Evolutionary conservation across 2,888 invertebrate genomes (phyloP).

Genomic region (Xestia xanthographa): DNA sequence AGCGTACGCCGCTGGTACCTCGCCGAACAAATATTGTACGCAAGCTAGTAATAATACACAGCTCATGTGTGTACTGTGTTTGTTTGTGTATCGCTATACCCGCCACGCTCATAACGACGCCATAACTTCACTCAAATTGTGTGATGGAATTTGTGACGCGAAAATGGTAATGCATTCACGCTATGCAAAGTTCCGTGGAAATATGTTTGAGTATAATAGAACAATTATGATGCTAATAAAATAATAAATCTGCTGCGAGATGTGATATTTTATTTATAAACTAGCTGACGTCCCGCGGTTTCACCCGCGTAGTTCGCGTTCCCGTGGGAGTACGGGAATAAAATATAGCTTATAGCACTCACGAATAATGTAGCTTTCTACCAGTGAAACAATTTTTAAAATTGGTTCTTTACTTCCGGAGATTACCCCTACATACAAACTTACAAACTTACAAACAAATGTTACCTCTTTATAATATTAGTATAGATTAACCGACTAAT

Average conservation of each 20-base stretch:
- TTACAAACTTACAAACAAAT: no score
- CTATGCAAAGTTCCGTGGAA: conserved; percentile 20
- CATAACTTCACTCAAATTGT: conserved; percentile 49
- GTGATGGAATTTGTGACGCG: conserved; percentile 58
- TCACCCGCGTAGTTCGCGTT: no score
- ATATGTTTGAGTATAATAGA: conserved; percentile 28
- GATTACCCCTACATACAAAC: no score
- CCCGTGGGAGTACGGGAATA: no score
- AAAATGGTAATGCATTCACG: conserved; percentile 38
- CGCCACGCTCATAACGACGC: conserved; percentile 48
- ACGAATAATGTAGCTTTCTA: no score
- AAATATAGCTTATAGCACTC: no score
- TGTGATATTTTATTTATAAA: conserved; percentile 1
- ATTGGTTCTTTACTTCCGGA: no score
- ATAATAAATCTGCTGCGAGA: not conserved
- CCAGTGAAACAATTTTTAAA: no score
- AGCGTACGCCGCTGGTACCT: conserved; percentile 58
- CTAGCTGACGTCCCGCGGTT: no score
- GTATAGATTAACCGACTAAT: conserved; percentile 2
- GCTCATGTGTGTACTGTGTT: conserved; percentile 49
- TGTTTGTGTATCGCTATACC: conserved; percentile 57
- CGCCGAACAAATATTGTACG: conserved; percentile 69
- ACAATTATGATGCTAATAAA: conserved; percentile 33
- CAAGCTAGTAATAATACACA: conserved; percentile 59
- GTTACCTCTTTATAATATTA: no score